Evolutionary conservation across 1,140 invertebrate genomes (phyloP).

Genomic region (Drosophila insularis): DNA sequence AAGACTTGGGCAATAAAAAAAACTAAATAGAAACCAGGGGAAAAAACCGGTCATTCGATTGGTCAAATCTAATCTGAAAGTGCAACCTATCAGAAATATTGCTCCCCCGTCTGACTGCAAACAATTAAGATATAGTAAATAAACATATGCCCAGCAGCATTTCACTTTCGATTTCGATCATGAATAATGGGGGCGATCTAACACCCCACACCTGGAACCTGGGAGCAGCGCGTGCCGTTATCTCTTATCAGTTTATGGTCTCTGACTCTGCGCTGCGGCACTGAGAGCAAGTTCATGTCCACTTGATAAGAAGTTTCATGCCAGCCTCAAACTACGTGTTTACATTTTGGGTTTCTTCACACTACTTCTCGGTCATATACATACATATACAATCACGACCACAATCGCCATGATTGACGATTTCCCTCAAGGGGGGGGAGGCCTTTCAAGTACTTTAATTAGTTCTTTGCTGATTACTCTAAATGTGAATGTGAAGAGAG

Average conservation of each 20-base stretch:
- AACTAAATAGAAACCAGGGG: slow-evolving; percentile 18
- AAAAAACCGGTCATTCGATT: slow-evolving; percentile 41
- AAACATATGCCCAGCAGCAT: not conserved
- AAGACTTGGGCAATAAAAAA: slow-evolving; percentile 11
- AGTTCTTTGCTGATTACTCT: slow-evolving; percentile 35
- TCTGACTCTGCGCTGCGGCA: slow-evolving; percentile 13
- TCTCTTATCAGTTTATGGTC: slow-evolving; percentile 38
- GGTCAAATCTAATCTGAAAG: slow-evolving; percentile 49
- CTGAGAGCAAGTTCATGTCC: slow-evolving; percentile 58
- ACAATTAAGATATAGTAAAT: not conserved
- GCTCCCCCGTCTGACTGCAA: not conserved
- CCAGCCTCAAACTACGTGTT: slow-evolving; percentile 40
- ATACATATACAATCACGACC: not conserved
- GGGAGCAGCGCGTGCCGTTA: slow-evolving; percentile 46
- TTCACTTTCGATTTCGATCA: slow-evolving; percentile 36
- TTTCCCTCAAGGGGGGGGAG: not conserved
- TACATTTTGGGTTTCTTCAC: slow-evolving; percentile 28
- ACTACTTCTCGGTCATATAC: not conserved
- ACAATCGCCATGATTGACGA: slow-evolving; percentile 3
- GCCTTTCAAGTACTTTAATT: slow-evolving; percentile 25
- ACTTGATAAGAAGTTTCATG: slow-evolving; percentile 16
- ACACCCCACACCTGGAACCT: not conserved
- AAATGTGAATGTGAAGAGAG: not conserved
- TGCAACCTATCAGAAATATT: slow-evolving; percentile 31
- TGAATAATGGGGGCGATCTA: slow-evolving; percentile 22